phyloP scores from a whole-genome alignment of 2,888 invertebrate genomes.

The Epiperipatus broadwayi region DNA sequence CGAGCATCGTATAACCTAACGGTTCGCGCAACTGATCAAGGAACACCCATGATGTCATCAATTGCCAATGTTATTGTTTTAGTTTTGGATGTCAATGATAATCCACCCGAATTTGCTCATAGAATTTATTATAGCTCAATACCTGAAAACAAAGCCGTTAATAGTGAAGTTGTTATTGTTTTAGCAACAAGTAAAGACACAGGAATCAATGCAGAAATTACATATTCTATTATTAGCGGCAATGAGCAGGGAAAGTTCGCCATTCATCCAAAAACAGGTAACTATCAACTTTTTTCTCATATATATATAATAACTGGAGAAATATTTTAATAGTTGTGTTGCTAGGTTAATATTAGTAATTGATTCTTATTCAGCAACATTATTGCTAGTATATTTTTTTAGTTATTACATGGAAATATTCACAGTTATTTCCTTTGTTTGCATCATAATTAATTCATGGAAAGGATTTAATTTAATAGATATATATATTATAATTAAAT shows the following conservation, averaged over 20 bases:
- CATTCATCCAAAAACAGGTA: constrained; percentile 44
- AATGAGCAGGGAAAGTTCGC: constrained; percentile 69
- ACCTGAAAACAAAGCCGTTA: constrained; percentile 51
- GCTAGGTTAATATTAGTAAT: background rate
- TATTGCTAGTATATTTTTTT: too few relatives aligned
- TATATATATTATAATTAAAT: constrained; percentile 1
- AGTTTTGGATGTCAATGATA: constrained; percentile 78
- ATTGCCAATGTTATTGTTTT: constrained; percentile 50
- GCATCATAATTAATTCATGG: too few relatives aligned
- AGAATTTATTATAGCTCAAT: constrained; percentile 56
- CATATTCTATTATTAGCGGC: constrained; percentile 65
- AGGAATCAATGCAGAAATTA: constrained; percentile 78
- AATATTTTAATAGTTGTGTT: background rate
- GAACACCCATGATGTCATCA: constrained; percentile 49
- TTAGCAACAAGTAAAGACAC: constrained; percentile 78
- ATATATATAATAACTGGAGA: too few relatives aligned
- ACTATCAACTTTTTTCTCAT: constrained; percentile 4
- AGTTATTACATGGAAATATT: too few relatives aligned
- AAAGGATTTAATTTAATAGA: constrained; percentile 6
- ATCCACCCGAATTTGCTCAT: constrained; percentile 76
- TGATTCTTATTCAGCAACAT: too few relatives aligned
- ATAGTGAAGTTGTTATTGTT: constrained; percentile 60
- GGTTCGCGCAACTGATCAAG: constrained; percentile 59
- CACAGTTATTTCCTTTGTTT: too few relatives aligned
- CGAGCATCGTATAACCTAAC: constrained; percentile 62